A percentile compares a stretch with the other conserved stretches of the same genome.
These are phyloP conservation scores for Popillia japonica DNA, from an alignment of 1,140 invertebrate genomes.

Conservation along the genomic window DNA sequence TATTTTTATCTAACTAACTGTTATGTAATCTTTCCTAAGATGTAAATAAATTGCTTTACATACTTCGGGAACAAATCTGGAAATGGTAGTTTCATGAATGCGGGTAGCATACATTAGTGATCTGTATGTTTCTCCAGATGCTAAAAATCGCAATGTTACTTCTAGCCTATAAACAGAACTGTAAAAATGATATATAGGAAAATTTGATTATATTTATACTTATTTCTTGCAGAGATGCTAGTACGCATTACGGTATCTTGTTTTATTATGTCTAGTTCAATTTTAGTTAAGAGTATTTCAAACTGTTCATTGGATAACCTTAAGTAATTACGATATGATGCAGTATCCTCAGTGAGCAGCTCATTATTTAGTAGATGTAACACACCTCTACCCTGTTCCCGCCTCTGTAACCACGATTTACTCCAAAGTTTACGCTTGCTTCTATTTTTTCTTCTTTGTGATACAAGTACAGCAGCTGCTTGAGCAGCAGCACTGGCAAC, in stretches of 20 bases:
- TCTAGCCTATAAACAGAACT: background rate
- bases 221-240: background rate
- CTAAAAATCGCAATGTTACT: background rate
- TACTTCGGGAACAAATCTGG: background rate
- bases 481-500: too few relatives aligned
- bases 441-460: background rate
- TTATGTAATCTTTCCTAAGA: too few relatives aligned
- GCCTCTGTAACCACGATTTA: background rate
- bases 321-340: background rate
- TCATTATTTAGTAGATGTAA: background rate
- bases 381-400: background rate
- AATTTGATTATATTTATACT: background rate
- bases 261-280: background rate
- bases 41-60: background rate
- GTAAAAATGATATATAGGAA: background rate
- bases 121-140: background rate
- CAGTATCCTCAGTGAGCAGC: background rate
- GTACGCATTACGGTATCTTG: background rate
- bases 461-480: background rate
- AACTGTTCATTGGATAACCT: background rate
- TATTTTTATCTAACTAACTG: too few relatives aligned
- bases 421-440: background rate
- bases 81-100: slow-evolving; percentile 7
- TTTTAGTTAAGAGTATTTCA: background rate
- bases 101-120: background rate